Base-by-base conservation (phyloP, 2,797 vertebrate species). In the Holocentrus rufus region DNA sequence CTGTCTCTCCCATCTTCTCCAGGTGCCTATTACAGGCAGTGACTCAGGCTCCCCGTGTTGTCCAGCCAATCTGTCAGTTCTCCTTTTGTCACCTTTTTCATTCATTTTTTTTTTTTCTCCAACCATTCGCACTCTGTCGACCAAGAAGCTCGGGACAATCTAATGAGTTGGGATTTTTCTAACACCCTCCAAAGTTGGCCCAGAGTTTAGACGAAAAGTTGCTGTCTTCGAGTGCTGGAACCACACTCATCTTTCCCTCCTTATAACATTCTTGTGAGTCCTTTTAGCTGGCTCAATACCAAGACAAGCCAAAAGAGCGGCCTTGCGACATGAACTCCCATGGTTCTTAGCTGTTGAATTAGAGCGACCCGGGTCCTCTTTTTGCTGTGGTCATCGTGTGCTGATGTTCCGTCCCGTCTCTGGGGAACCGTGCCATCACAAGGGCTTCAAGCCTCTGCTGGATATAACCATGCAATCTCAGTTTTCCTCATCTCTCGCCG, bases 1-100 rank as follows among this genome's bases (percentile, higher is more conserved):
- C 31, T 78, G 4, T 76, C 65, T 83, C 55, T 53, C 74, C 50
- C 53, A 2, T 83, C 20, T 85, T n/a, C 85, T 88, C 65, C 85
- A 98, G 97, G 96, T 95, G 95, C 93, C 93, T 94, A 92, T 94
- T 95, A 96, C 88, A 97, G 95, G 93, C 95, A 95, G 90, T 98
- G 95, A 96, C 92, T 91, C 76, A 74, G 84, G 91, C 83, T 86
- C 63, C 65, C 57, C 11, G 39, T 79, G 61, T 55, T 62, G 67
- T 66, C 65, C 79, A 82, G 77, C 84, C 73, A 63, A 77, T 72
- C 84, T 69, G 82, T 85, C 78, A 65, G 61, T 68, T 74, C 62
- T 83, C 69, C 69, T 69, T 81, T 72, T 70, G 42, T 81, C 75
- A 71, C 80, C 18, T 22, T 73, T 39, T 64, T 60, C 69, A 83